Percentiles rank a stretch among this genome's conserved stretches.
Conservation (phyloP, 1,140 invertebrate species). For the Arion vulgaris region DNA sequence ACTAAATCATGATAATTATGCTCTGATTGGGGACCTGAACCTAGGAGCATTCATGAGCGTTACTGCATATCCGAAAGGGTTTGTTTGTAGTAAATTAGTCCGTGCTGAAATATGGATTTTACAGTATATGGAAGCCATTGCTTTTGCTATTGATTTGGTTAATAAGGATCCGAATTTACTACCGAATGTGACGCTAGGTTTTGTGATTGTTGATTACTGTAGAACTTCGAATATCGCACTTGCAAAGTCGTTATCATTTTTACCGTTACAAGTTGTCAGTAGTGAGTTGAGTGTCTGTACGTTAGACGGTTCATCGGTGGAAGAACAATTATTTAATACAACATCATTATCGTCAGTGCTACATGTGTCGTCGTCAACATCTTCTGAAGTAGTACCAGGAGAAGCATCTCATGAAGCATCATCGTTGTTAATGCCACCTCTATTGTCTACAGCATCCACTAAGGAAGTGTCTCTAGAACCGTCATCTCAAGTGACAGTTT, state of each 20-base stretch:
- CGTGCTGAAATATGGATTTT: neutral
- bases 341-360: no score
- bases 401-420: no score
- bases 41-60: slow-evolving; percentile 16
- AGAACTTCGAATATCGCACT: neutral
- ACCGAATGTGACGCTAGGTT: slow-evolving; percentile 1
- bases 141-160: neutral
- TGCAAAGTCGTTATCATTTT: neutral
- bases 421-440: neutral
- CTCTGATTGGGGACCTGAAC: slow-evolving; percentile 1
- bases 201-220: slow-evolving; percentile 19
- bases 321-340: no score
- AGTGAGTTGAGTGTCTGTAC: neutral
- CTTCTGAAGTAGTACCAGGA: no score
- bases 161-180: neutral
- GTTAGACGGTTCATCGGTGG: neutral
- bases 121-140: neutral
- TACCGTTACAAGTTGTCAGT: neutral
- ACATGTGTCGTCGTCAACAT: no score
- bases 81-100: neutral
- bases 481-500: no score
- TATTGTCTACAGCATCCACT: neutral
- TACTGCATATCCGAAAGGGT: neutral
- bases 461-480: no score
- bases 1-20: neutral